Conservation (phyloP, 2,113 vertebrate species). For the Nothoprocta perdicaria region DNA sequence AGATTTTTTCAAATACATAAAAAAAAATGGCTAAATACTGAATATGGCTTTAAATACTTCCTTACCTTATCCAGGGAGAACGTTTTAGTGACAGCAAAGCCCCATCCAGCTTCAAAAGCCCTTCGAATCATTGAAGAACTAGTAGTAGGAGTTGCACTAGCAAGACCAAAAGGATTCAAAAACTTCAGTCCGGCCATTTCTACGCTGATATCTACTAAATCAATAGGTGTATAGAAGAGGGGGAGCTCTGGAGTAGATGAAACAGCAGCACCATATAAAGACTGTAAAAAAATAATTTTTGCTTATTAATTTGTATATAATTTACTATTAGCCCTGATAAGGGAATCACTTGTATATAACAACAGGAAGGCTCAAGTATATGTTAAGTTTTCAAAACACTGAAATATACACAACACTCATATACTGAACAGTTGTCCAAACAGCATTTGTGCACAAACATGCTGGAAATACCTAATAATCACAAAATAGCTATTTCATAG, state of each 20-base stretch:
- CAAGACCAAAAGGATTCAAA: constrained; percentile 91
- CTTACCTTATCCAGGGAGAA: constrained; percentile 90
- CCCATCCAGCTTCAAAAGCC: constrained; percentile 93
- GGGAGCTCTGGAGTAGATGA: constrained; percentile 81
- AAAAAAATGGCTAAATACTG: neutral
- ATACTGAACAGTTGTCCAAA: neutral
- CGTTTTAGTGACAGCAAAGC: constrained; percentile 93
- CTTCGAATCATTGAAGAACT: constrained; percentile 92
- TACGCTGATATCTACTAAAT: constrained; percentile 89
- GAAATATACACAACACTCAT: neutral
- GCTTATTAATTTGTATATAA: neutral
- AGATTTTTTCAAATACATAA: neutral
- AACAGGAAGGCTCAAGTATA: neutral
- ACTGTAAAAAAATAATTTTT: constrained; percentile 68
- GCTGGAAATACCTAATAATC: neutral
- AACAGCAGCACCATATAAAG: constrained; percentile 77
- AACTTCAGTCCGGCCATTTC: constrained; percentile 89
- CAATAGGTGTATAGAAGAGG: constrained; percentile 87
- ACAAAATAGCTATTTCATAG: neutral
- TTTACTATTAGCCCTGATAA: neutral
- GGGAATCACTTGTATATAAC: neutral
- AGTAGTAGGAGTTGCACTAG: constrained; percentile 91
- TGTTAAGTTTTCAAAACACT: neutral
- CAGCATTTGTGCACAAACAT: neutral
- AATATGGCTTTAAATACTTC: neutral